Percentiles rank a stretch among this genome's conserved stretches.
Evolutionary conservation across 2,888 invertebrate species (phyloP).

Genomic region (Drosophila kanekoi): DNA sequence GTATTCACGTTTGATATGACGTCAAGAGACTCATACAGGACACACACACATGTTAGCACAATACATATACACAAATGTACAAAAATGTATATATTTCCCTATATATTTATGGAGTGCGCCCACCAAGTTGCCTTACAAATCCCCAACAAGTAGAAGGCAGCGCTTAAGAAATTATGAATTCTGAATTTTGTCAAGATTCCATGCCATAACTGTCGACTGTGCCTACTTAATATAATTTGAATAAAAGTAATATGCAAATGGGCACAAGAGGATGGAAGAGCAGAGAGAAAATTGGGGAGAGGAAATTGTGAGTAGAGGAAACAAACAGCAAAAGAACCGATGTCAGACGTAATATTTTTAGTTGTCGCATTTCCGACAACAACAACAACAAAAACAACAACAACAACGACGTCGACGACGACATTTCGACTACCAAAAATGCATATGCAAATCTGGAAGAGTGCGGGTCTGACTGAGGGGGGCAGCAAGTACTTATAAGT

Average conservation of each 20-base stretch:
- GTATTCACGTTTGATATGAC: slow-evolving; percentile 12
- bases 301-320: slow-evolving; percentile 32
- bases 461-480: slow-evolving; percentile 3
- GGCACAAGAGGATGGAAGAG: neutral
- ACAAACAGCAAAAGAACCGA: slow-evolving; percentile 37
- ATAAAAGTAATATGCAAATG: slow-evolving; percentile 70
- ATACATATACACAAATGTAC: neutral
- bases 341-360: slow-evolving; percentile 65
- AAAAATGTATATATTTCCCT: no score
- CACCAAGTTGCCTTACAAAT: slow-evolving; percentile 15
- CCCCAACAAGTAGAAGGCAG: slow-evolving; percentile 18
- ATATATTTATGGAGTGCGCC: slow-evolving; percentile 7
- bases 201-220: slow-evolving; percentile 49
- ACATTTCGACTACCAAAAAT: slow-evolving; percentile 69
- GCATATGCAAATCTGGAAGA: slow-evolving; percentile 62
- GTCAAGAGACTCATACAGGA: neutral
- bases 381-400: slow-evolving; percentile 9
- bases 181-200: slow-evolving; percentile 48
- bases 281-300: neutral
- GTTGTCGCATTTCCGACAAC: slow-evolving; percentile 75
- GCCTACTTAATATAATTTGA: slow-evolving; percentile 72
- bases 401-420: slow-evolving; percentile 19
- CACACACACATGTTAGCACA: slow-evolving; percentile 7
- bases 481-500: slow-evolving; percentile 33
- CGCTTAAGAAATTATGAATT: slow-evolving; percentile 49